These are phyloP conservation scores for Sinocyclocheilus anophthalmus DNA, from an alignment of 2,113 vertebrate species.

Conservation along the genomic window DNA sequence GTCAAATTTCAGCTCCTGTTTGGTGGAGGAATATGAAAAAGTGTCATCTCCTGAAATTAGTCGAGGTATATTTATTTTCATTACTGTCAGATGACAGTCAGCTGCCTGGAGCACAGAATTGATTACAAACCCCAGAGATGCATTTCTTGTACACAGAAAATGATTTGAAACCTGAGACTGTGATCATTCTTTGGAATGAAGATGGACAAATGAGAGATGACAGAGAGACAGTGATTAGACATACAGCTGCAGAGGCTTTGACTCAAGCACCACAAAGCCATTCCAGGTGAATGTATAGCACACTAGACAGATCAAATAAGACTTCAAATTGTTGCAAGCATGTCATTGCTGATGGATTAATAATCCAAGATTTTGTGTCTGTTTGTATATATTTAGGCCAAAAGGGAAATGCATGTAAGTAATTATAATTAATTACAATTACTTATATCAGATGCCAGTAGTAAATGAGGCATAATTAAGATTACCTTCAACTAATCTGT, in stretches of 20 bases:
- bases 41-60: slow-evolving; percentile 59
- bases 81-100: slow-evolving; percentile 72
- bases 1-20: slow-evolving; percentile 38
- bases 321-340: not conserved
- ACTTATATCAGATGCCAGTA: no score
- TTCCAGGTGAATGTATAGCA: not conserved
- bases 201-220: slow-evolving; percentile 67
- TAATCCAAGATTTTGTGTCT: not conserved
- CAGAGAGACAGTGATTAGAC: slow-evolving; percentile 59
- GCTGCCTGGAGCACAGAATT: slow-evolving; percentile 62
- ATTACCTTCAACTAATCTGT: no score
- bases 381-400: no score
- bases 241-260: slow-evolving; percentile 60
- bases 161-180: slow-evolving; percentile 55
- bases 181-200: slow-evolving; percentile 65
- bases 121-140: slow-evolving; percentile 64
- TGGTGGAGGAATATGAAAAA: slow-evolving; percentile 58
- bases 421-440: no score
- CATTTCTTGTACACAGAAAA: slow-evolving; percentile 56
- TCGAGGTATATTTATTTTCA: slow-evolving; percentile 72
- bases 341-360: not conserved
- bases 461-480: no score
- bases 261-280: slow-evolving; percentile 24
- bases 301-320: not conserved
- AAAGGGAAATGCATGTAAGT: no score